A percentile compares a stretch with the other conserved stretches of the same genome.
Conservation (phyloP, 30 jellyfish, hydroid and myxozoan species). For the Pelagia noctiluca region DNA sequence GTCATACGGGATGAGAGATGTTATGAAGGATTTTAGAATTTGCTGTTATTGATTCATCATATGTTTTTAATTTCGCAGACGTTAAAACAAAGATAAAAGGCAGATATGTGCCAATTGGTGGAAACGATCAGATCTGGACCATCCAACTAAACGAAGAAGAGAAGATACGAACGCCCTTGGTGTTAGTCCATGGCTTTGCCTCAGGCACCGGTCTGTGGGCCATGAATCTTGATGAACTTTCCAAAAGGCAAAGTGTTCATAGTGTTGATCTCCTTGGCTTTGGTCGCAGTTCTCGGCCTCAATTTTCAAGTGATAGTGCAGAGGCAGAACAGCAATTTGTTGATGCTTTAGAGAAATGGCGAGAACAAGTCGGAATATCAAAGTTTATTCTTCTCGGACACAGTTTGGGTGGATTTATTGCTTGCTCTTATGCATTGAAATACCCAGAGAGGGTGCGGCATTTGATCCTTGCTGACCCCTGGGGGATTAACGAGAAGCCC, state of each 20-base stretch:
- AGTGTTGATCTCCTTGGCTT: conserved; percentile 93
- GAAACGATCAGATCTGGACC: conserved; percentile 77
- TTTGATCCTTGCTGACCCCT: conserved; percentile 97
- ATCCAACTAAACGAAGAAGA: conserved; percentile 74
- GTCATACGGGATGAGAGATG: not conserved
- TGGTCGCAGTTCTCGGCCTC: conserved; percentile 97
- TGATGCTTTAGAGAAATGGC: conserved; percentile 94
- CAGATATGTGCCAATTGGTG: conserved; percentile 70
- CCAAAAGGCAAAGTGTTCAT: conserved; percentile 72
- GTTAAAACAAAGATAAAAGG: conserved; percentile 71
- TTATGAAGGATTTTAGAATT: not conserved
- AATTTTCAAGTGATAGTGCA: conserved; percentile 90
- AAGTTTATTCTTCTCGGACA: conserved; percentile 94
- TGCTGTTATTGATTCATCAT: not conserved
- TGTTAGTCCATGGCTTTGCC: conserved; percentile 95
- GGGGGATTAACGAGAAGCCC: conserved; percentile 99
- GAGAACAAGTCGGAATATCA: conserved; percentile 80
- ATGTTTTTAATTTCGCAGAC: conserved; percentile 43
- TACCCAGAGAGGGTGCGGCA: conserved; percentile 95
- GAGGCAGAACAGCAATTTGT: conserved; percentile 92
- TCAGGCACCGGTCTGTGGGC: conserved; percentile 98
- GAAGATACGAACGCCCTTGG: conserved; percentile 69
- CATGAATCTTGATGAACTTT: conserved; percentile 85
- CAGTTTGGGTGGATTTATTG: conserved; percentile 96
- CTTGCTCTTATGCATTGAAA: conserved; percentile 84